Percentiles rank a stretch among this genome's conserved stretches.
These are phyloP conservation scores for Pangasius larnaudii DNA, from an alignment of 2,797 vertebrate genomes.

Conservation along the genomic window DNA sequence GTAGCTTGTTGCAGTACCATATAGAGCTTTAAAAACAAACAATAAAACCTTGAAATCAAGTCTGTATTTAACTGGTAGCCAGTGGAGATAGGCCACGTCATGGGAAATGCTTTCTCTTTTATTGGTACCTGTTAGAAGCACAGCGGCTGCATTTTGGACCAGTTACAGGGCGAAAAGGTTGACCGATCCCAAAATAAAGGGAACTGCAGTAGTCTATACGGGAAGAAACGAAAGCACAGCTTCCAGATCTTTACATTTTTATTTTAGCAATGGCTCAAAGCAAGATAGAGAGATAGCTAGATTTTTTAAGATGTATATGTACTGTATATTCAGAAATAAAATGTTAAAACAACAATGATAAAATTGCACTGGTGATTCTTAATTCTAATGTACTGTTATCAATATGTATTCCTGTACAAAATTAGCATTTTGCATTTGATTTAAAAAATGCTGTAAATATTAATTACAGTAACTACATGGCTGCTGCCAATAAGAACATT, in stretches of 20 bases:
- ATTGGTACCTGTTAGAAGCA: neutral
- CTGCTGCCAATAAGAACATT: neutral
- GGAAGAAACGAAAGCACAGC: neutral
- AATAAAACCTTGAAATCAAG: neutral
- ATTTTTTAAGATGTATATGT: too few species aligned
- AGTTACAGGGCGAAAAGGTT: neutral
- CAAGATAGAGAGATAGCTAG: neutral
- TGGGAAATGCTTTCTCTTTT: neutral
- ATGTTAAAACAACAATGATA: too few species aligned
- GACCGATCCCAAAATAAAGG: neutral
- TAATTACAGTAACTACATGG: neutral
- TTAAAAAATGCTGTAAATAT: neutral
- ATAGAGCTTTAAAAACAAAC: neutral
- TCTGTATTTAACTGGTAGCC: neutral
- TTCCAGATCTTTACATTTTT: neutral
- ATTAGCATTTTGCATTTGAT: too few species aligned
- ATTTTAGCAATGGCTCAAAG: neutral
- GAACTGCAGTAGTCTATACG: neutral
- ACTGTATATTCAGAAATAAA: too few species aligned
- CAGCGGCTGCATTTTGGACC: neutral
- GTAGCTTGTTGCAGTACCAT: neutral
- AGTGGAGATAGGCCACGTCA: neutral
- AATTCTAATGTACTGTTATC: too few species aligned
- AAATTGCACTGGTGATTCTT: too few species aligned
- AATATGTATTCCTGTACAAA: too few species aligned